Evolutionary conservation across 2,888 invertebrate species (phyloP), one percentile per base, ranked within the genome.

Genomic region (Odontomyia ornata): DNA sequence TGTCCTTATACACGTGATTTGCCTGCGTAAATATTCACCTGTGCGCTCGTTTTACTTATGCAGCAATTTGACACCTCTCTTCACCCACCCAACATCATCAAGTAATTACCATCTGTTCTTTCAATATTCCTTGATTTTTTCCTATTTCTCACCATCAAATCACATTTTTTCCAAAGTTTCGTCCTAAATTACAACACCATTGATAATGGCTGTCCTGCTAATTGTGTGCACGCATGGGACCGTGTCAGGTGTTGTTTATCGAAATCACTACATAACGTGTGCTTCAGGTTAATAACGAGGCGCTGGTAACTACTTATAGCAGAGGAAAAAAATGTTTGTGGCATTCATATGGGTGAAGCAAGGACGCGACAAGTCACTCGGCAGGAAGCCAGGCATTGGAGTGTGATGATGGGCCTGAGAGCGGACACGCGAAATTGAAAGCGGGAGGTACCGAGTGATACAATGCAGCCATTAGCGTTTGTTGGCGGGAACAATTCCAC

Each of bases 181-280:
- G 43, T 75, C 62, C 60, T 60, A 56, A 75, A 62, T 75, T 62
- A 75, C 75, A 62, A 75, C 62, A 75, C 75, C 75, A 28, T 15
- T 28, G 76, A 73, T 78, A 76, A 78, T 77, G 75, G 77, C 72
- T 77, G 75, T 52, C 75, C 77, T 69, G 76, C 76, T 76, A 76
- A 76, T 76, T 76, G 76, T 76, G 76, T 76, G 76, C 76, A 76
- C 76, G 76, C 76, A 76, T 76, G 76, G 57, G 76, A 76, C 43
- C 67, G 47, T 46, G 30, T 27, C 76, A 76, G 76, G 69, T 76
- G 76, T 52, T 46, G 60, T 75, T 75, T 75, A 75, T 75, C 60
- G 75, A 75, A 75, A 75, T 75, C 75, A 75, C 75, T 75, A 75
- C 75, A 75, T 75, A 75, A 75, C 62, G 60, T 75, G 75, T 75